Evolutionary conservation across 2,797 vertebrate species (phyloP).

Genomic region (Esox lucius): DNA sequence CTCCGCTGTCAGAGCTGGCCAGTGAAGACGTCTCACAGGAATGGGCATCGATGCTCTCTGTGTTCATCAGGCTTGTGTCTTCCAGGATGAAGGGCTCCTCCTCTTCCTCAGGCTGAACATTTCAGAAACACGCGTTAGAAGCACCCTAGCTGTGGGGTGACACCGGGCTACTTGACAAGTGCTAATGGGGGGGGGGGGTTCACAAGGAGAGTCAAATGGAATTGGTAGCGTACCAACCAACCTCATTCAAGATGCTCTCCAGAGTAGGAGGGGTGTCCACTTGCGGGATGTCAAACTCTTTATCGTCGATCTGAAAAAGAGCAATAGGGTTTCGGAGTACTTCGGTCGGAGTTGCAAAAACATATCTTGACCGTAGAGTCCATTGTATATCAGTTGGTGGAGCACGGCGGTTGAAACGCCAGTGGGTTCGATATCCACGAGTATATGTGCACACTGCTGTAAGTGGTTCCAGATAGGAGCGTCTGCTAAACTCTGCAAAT

Average conservation of each 20-base stretch:
- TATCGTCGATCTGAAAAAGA: constrained; percentile 89
- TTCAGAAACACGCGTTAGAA: constrained; percentile 11
- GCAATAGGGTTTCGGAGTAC: too few relatives aligned
- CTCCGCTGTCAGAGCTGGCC: constrained; percentile 96
- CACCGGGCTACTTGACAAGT: too few relatives aligned
- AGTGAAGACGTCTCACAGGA: constrained; percentile 96
- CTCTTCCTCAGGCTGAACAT: constrained; percentile 88
- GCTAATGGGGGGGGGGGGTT: too few relatives aligned
- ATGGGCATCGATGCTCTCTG: constrained; percentile 89
- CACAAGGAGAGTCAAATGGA: not conserved
- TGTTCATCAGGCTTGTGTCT: constrained; percentile 88
- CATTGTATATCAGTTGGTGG: too few relatives aligned
- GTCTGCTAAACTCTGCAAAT: too few relatives aligned
- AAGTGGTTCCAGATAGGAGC: too few relatives aligned
- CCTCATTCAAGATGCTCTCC: constrained; percentile 97
- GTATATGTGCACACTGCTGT: too few relatives aligned
- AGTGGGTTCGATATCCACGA: too few relatives aligned
- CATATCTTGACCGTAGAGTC: too few relatives aligned
- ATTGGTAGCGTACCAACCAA: constrained; percentile 49
- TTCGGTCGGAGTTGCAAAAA: too few relatives aligned
- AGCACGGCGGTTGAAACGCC: too few relatives aligned
- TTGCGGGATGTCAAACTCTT: constrained; percentile 97
- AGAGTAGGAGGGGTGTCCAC: constrained; percentile 96
- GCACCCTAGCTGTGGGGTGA: not conserved
- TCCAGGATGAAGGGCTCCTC: constrained; percentile 92